Evolutionary conservation across 1,140 invertebrate genomes (phyloP).

Genomic region (Grapholita molesta): DNA sequence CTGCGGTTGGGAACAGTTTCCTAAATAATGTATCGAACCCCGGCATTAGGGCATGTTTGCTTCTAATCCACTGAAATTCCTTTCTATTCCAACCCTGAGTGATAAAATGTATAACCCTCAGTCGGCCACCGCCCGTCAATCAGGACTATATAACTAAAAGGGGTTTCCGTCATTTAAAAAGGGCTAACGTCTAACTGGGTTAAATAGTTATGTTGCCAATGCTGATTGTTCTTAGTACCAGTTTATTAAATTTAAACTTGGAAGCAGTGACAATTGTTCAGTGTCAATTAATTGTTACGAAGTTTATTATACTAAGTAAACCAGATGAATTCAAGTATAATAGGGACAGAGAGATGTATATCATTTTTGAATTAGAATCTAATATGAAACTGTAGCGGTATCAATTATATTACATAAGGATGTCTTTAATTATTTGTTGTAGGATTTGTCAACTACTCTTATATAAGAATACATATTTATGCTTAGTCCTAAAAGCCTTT

Average conservation of each 20-base stretch:
- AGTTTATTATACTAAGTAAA: not conserved
- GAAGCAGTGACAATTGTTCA: not conserved
- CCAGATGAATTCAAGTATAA: not conserved
- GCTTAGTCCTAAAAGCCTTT: too few relatives aligned
- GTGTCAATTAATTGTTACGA: not conserved
- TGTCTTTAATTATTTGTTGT: too few relatives aligned
- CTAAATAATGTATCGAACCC: constrained; percentile 31
- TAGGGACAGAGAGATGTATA: too few relatives aligned
- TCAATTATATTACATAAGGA: too few relatives aligned
- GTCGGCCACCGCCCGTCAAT: not conserved
- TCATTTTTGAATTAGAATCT: not conserved
- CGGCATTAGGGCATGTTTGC: not conserved
- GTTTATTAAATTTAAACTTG: not conserved
- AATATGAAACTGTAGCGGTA: too few relatives aligned
- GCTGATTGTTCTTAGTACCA: not conserved
- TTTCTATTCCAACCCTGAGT: not conserved
- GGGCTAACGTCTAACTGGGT: not conserved
- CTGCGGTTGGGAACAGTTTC: constrained; percentile 20
- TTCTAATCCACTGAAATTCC: not conserved
- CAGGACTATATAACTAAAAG: not conserved
- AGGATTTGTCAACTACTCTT: too few relatives aligned
- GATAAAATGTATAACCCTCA: not conserved
- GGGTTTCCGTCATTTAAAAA: not conserved
- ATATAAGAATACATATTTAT: too few relatives aligned
- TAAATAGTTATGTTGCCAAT: not conserved